phyloP scores from a whole-genome alignment of 2,888 invertebrate genomes.

The Geophilus truncorum region DNA sequence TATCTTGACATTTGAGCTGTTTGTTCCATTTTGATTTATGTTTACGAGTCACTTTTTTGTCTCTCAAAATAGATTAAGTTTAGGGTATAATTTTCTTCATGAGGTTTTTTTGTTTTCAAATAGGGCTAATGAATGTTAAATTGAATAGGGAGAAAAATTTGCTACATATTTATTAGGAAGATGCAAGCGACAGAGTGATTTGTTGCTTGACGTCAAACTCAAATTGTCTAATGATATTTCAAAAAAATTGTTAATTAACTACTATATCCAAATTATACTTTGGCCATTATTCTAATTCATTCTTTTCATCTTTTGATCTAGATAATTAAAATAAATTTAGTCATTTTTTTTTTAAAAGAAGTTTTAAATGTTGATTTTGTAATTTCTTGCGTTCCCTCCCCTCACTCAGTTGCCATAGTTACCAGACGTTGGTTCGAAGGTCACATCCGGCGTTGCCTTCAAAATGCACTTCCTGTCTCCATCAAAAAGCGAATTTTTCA shows the following conservation, averaged over 20 bases:
- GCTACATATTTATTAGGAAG: background rate
- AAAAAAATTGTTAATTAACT: no score
- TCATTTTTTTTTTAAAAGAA: no score
- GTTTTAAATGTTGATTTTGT: background rate
- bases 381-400: background rate
- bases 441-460: background rate
- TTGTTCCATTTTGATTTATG: slow-evolving; percentile 15
- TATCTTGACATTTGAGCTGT: slow-evolving; percentile 10
- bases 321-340: no score
- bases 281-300: no score
- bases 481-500: background rate
- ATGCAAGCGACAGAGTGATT: background rate
- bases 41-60: background rate
- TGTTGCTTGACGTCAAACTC: no score
- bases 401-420: background rate
- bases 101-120: background rate
- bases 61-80: background rate
- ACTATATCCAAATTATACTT: no score
- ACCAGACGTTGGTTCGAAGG: slow-evolving; percentile 11
- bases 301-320: no score
- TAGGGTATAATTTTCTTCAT: background rate
- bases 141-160: background rate
- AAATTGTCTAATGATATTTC: no score
- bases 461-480: background rate
- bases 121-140: background rate